Evolutionary conservation across 2,888 invertebrate species (phyloP), one percentile per base, ranked within the genome.

Genomic region (Amaurobius ferox): DNA sequence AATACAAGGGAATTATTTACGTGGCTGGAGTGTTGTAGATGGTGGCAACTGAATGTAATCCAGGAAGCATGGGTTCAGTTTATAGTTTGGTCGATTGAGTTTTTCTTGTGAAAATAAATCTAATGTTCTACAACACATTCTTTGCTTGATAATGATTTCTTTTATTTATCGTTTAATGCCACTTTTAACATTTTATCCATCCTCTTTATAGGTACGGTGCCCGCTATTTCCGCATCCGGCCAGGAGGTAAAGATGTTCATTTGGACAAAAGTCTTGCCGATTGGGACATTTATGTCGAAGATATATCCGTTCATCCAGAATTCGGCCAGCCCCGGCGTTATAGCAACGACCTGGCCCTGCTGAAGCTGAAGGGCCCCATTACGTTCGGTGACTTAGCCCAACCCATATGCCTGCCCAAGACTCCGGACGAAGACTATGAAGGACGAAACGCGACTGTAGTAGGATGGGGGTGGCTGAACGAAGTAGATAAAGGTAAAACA

Each of bases 381-480:
- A 90, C 91, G 40, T 96, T 95, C 94, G 94, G 94, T 7, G 93
- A 93, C n/a, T 93, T 93, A 79, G 93, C 96, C 9, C 93, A 94
- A 89, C 97, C 97, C 0, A 95, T 95, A 16, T 97, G 97, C 90
- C 92, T 97, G 1, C 95, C 95, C 0, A 55, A 23, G 23, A 30
- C 67, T 19, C 62, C 81, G 0, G 48, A 79, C 11, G 32, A 40
- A 1, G 48, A 64, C 23, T 94, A 93, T 89, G 93, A 93, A 70
- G 94, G 94, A 0, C 91, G 91, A 0, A 90, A 92, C 23, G 96
- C 95, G 0, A 94, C 94, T 0, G 95, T 95, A 0, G 95, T 96
- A 26, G 97, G 97, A 6, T 97, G 96, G 96, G 97, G 96, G 0
- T 96, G 96, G 94, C 95, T 95, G 0, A 92, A 95, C 88, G 96